phyloP scores from a whole-genome alignment of 2,888 invertebrate genomes.

The Terebella lapidaria region DNA sequence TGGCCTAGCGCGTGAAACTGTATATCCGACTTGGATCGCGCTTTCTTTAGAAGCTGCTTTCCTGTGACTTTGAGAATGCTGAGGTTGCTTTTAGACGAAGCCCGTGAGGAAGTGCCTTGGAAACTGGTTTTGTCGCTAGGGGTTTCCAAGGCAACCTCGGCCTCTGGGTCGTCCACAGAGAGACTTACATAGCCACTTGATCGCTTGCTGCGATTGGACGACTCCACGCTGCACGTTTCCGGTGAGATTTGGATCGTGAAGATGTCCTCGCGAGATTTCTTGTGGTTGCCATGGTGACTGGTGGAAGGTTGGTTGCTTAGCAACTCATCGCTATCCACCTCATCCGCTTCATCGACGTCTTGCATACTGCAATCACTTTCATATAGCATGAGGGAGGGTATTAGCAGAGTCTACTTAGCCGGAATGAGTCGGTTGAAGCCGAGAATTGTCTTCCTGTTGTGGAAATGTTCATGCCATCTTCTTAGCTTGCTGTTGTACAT shows the following conservation, averaged over 20 bases:
- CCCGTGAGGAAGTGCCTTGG: background rate
- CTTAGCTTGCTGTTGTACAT: too few relatives aligned
- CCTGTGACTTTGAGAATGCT: too few relatives aligned
- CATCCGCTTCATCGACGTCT: background rate
- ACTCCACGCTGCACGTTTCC: too few relatives aligned
- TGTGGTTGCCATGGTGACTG: background rate
- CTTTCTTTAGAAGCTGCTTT: background rate
- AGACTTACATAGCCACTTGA: too few relatives aligned
- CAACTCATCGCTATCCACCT: background rate
- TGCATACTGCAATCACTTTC: background rate
- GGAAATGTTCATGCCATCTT: too few relatives aligned
- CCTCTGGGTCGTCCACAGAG: background rate
- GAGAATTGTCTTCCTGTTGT: too few relatives aligned
- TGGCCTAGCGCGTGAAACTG: background rate
- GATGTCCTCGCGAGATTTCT: background rate
- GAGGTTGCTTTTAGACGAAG: background rate
- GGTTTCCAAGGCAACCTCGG: background rate
- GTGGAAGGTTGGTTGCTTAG: background rate
- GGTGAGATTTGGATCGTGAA: background rate
- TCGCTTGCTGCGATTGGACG: too few relatives aligned
- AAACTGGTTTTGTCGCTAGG: background rate
- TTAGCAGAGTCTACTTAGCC: too few relatives aligned
- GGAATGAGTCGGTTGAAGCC: too few relatives aligned
- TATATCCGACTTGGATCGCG: background rate
- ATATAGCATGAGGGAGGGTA: background rate